Base-by-base conservation (phyloP, 2,797 vertebrate species). In the Xerus rutilus region DNA sequence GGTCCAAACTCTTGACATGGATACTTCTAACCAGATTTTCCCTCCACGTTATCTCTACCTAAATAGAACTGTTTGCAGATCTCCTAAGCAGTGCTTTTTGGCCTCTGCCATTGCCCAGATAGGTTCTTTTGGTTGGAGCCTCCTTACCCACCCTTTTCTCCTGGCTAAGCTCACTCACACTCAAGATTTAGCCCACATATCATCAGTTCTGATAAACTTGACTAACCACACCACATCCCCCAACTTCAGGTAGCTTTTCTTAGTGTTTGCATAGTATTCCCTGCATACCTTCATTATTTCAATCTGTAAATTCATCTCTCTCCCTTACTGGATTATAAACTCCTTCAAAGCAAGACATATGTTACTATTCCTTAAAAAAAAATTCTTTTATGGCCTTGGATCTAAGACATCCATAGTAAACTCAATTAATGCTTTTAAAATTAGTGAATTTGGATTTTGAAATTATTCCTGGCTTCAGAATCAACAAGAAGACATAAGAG, bases 401-500 rank as follows among this genome's bases (percentile, higher is more conserved):
- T 70, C 47, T 35, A 39, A 81, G 32, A 25, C 45, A 65, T 52
- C 20, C 62, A 49, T 13, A 73, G 25, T 62, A 86, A 77, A 74
- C 67, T 69, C 62, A 35, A 47, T 43, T 52, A 64, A 25, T 69
- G 43, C 57, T 93, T 96, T 83, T 96, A 6, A 91, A 91, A 90
- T 83, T 14, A 69, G 25, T 82, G 52, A 1, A 7, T 62, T 83
- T 87, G 20, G 49, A 35, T 87, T 81, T 43, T 21, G 52, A 65
- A 59, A 49, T 94, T 83, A 11, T 10, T 90, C 15, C 17, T 95
- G 82, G 47, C 52, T 85, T 91, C 18, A 72, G 39, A 49, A 73
- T 43, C 17, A 82, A 74, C 78, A 82, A 95, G 84, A 39, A 87
- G 52, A 35, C 14, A 52, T 52, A 52, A 52, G 49, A 52, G 15